A percentile compares a stretch with the other conserved stretches of the same genome.
These are phyloP conservation scores for Ancistrus triradiatus DNA, from an alignment of 2,113 vertebrate genomes.

Conservation along the genomic window DNA sequence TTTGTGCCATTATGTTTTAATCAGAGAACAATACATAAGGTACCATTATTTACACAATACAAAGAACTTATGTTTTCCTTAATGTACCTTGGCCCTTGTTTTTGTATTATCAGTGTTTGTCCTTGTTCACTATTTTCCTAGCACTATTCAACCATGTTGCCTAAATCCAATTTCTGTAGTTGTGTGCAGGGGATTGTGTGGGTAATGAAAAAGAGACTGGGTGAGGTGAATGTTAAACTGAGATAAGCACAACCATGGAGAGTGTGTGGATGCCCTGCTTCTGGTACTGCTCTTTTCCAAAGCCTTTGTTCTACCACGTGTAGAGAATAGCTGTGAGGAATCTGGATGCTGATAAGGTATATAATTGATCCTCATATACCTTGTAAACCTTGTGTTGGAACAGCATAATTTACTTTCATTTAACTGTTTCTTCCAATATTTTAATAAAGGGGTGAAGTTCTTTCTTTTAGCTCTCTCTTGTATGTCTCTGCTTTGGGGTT, in stretches of 20 bases:
- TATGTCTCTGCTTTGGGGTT: slow-evolving; percentile 5
- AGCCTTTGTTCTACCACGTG: slow-evolving; percentile 17
- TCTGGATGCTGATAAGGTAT: slow-evolving; percentile 38
- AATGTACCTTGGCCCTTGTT: slow-evolving; percentile 47
- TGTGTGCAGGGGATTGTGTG: slow-evolving; percentile 47
- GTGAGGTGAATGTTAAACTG: slow-evolving; percentile 55
- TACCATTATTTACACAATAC: slow-evolving; percentile 37
- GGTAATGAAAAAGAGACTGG: slow-evolving; percentile 58
- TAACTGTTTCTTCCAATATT: slow-evolving; percentile 1
- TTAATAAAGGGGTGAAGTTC: slow-evolving; percentile 1
- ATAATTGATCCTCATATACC: slow-evolving; percentile 14
- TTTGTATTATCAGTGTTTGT: too few species aligned
- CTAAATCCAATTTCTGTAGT: slow-evolving; percentile 59
- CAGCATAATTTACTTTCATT: not conserved
- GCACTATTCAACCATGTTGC: slow-evolving; percentile 48
- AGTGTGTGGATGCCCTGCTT: slow-evolving; percentile 39
- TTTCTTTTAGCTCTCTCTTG: too few species aligned
- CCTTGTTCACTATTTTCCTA: slow-evolving; percentile 46
- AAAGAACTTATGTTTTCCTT: slow-evolving; percentile 38
- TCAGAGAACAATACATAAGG: slow-evolving; percentile 20
- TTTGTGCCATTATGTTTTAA: slow-evolving; percentile 37
- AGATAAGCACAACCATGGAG: slow-evolving; percentile 44
- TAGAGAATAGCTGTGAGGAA: slow-evolving; percentile 27
- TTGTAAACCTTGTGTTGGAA: slow-evolving; percentile 22
- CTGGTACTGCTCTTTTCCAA: not conserved